A percentile compares a stretch with the other conserved stretches of the same genome.
phyloP scores from a whole-genome alignment of 2,797 vertebrate genomes.

The Notoglanidium macrostoma region DNA sequence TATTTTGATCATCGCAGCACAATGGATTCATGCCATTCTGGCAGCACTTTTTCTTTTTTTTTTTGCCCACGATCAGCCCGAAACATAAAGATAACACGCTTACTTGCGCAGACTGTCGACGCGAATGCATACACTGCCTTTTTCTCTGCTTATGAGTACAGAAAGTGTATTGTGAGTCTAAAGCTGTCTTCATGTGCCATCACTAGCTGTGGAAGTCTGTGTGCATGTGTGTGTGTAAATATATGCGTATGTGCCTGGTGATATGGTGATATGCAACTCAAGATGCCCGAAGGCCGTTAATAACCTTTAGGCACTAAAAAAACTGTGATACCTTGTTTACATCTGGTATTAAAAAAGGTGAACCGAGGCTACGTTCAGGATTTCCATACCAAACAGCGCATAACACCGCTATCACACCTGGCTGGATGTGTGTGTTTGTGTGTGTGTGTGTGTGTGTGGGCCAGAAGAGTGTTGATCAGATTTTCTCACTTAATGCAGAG shows the following conservation, averaged over 20 bases:
- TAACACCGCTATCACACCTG: constrained; percentile 48
- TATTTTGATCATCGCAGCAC: constrained; percentile 84
- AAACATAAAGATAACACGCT: constrained; percentile 74
- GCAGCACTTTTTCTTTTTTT: constrained; percentile 61
- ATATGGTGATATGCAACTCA: constrained; percentile 66
- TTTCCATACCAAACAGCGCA: constrained; percentile 50
- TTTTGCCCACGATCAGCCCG: constrained; percentile 80
- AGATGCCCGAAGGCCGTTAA: constrained; percentile 78
- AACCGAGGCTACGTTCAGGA: constrained; percentile 33
- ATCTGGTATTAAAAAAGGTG: constrained; percentile 38
- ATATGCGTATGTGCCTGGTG: constrained; percentile 63
- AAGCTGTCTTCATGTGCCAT: background rate
- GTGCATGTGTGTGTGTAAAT: constrained; percentile 59
- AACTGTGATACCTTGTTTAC: constrained; percentile 48
- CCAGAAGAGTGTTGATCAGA: constrained; percentile 20
- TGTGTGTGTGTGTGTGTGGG: constrained; percentile 19
- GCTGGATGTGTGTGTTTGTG: constrained; percentile 29
- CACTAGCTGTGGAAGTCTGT: constrained; percentile 9
- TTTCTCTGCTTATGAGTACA: constrained; percentile 31
- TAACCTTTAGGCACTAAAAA: constrained; percentile 55
- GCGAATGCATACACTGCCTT: constrained; percentile 74
- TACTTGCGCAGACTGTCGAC: constrained; percentile 76
- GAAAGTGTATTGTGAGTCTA: background rate
- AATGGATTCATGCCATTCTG: constrained; percentile 83
- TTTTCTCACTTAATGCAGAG: constrained; percentile 14